Base-by-base conservation (phyloP, 2,888 invertebrate genomes). In the Matsumyia berberina region DNA sequence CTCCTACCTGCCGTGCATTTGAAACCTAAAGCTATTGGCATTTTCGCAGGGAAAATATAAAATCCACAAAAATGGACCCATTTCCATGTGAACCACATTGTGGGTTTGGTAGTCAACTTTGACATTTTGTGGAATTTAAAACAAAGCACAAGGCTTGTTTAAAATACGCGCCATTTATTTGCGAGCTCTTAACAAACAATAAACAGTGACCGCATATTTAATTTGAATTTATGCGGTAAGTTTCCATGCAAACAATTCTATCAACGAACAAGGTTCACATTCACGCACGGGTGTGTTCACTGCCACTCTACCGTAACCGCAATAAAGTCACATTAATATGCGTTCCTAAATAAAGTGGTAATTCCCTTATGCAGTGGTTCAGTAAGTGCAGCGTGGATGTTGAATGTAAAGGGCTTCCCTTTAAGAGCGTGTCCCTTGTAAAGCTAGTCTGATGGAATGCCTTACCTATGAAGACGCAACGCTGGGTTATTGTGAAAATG, bases 211-310 rank as follows among this genome's bases (percentile, higher is more conserved):
- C 62, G 19, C 62, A 44, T 33, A 39, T 42, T 44, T 62, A 62
- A 62, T 62, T 44, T 31, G 31, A 62, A 44, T 62, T 62, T 44
- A 62, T 62, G 29, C 3, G 57, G 11, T 24, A 57, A 24, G 62
- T 62, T 29, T 19, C n/a, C 31, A 15, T 7, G 37, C 62, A 31
- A 62, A 44, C 44, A 62, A 37, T 57, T 57, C n/a, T 37, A 37
- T 37, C 39, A 37, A 29, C 33, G 42, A 42, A 12, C 44, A 9
- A 2, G 17, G 44, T 62, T 62, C 17, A 17, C 4, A 17, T 44
- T 62, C 31, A 33, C 44, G 29, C 29, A 9, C 24, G 31, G 29
- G n/a, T 44, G 15, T 62, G 7, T 24, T 19, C 39, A 39, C n/a
- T 42, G 24, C 24, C n/a, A 8, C 19, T 24, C 24, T 37, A 11